Conservation (phyloP, 2,888 invertebrate species). For the Sycophila texana region DNA sequence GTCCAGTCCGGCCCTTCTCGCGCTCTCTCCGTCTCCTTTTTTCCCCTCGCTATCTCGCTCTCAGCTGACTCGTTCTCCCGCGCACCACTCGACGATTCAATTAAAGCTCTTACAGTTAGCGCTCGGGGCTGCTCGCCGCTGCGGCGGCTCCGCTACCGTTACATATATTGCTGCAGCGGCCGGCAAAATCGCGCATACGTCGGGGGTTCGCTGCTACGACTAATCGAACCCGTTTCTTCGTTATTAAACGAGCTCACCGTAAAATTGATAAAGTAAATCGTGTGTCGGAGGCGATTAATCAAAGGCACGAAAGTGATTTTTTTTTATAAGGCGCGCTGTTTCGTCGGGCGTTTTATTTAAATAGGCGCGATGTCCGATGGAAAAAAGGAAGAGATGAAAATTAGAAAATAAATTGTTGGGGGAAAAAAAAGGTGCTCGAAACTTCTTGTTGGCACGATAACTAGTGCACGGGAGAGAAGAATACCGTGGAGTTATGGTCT, state of each 20-base stretch:
- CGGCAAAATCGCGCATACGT: not conserved
- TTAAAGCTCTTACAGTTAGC: conserved; percentile 27
- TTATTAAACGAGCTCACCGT: not conserved
- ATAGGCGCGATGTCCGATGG: no score
- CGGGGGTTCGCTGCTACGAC: not conserved
- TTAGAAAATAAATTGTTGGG: not conserved
- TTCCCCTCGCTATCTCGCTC: not conserved
- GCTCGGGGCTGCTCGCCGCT: conserved; percentile 18
- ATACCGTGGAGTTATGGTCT: not conserved
- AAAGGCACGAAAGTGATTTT: no score
- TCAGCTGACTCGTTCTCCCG: conserved; percentile 16
- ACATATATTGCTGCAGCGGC: not conserved
- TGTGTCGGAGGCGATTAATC: not conserved
- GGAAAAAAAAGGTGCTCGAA: not conserved
- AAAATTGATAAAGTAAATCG: conserved; percentile 1
- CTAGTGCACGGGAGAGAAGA: not conserved
- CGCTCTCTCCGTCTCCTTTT: not conserved
- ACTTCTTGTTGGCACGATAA: not conserved
- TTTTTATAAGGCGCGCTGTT: no score
- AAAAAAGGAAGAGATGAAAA: no score
- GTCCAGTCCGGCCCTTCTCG: no score
- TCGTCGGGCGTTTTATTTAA: no score
- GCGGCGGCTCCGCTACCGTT: not conserved
- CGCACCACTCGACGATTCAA: conserved; percentile 31
- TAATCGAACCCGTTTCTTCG: not conserved